Base-by-base conservation (phyloP, 2,888 invertebrate species). In the Drosophila percnosoma region DNA sequence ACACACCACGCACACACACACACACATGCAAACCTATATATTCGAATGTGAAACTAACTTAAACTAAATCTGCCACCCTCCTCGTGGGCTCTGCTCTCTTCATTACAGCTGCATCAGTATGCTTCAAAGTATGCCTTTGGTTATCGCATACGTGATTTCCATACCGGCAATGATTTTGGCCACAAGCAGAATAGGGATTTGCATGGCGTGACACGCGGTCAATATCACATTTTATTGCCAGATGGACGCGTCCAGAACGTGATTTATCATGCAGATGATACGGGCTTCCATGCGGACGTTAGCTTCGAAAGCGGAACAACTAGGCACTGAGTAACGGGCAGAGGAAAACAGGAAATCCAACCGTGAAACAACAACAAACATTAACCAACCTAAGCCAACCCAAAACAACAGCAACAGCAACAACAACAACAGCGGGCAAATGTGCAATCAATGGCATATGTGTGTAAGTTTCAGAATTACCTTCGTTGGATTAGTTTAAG, bases 191-290 rank as follows among this genome's bases (percentile, higher is more conserved):
- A 94, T 51, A 94, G 94, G 80, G 94, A 95, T 80, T 95, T 95
- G 78, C 94, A 95, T 72, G 96, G 96, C 15, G 95, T 95, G 75
- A 94, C 94, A 53, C 95, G 95, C 82, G 97, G 97, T 18, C 95
- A 95, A 73, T 97, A 97, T 93, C 96, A 96, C 87, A 96, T 97
- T 4, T 93, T 96, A 13, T 93, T 97, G 49, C 97, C 97, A 2
- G 97, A 97, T 92, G 97, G 97, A 36, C 94, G 97, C 76, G 93
- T 96, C 89, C 97, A 97, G 93, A 95, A 95, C 81, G 97, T 97
- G 57, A 94, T 95, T 73, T 97, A 97, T 92, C 95, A 95, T 81
- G 97, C 96, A 0, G 97, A 97, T 65, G 95, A 95, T 54, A 94
- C 94, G 57, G 97, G 97, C 10, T 97, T 95, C 92, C 96, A 96